phyloP scores from a whole-genome alignment of 2,113 vertebrate species.

The Gadus macrocephalus region DNA sequence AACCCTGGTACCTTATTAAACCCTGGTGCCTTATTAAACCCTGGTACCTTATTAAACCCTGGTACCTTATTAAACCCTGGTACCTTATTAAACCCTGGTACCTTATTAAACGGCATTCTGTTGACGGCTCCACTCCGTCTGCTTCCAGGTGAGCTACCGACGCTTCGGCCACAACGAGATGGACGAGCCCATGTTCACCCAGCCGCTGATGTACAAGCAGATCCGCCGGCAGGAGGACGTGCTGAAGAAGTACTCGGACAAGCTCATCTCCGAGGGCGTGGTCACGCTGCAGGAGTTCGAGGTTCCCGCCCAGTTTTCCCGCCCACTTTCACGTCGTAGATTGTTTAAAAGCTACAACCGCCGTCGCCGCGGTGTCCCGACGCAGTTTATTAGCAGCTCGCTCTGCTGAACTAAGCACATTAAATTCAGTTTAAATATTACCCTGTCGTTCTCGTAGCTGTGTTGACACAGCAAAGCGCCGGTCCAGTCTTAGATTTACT shows the following conservation, averaged over 20 bases:
- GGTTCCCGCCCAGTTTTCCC: conserved; percentile 63
- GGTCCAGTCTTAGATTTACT: conserved; percentile 54
- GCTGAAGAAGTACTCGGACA: conserved; percentile 86
- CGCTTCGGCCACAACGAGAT: conserved; percentile 91
- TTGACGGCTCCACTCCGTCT: too few relatives aligned
- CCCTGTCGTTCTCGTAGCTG: conserved; percentile 29
- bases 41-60: too few relatives aligned
- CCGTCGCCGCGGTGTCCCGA: conserved; percentile 32
- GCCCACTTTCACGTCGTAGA: conserved; percentile 20
- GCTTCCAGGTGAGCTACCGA: conserved; percentile 81
- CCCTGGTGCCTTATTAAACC: too few relatives aligned
- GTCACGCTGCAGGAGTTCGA: conserved; percentile 88
- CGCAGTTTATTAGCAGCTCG: conserved; percentile 36
- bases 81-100: too few relatives aligned
- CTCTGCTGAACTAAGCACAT: conserved; percentile 21
- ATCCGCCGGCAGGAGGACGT: conserved; percentile 86
- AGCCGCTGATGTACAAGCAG: conserved; percentile 92
- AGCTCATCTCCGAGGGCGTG: conserved; percentile 82
- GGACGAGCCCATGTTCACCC: conserved; percentile 92
- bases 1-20: too few relatives aligned
- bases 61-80: too few relatives aligned
- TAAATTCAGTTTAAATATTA: conserved; percentile 57
- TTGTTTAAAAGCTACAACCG: not conserved
- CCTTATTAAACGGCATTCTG: too few relatives aligned
- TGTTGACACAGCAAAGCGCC: conserved; percentile 39